A percentile compares a stretch with the other conserved stretches of the same genome.
Conservation (phyloP, 2,888 invertebrate species). For the Ceriagrion tenellum region DNA sequence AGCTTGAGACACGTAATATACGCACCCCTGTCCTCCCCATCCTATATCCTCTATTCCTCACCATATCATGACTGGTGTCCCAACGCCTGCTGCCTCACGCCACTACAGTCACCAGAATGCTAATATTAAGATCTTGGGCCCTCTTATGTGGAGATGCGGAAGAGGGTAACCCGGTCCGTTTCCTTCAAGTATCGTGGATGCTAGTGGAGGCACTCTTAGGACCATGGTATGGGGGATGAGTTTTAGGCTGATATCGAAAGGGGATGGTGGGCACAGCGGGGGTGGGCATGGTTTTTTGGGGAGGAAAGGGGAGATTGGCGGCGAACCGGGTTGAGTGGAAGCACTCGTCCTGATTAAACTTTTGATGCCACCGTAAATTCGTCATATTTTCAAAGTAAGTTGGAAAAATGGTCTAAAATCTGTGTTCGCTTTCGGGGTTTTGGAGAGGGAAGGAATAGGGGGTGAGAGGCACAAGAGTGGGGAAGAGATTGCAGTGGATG, state of each 20-base stretch:
- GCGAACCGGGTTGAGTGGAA: not conserved
- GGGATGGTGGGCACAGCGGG: not conserved
- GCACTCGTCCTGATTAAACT: slow-evolving; percentile 61
- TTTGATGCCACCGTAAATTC: slow-evolving; percentile 62
- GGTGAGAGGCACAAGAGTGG: not conserved
- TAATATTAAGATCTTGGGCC: no score
- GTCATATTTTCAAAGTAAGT: slow-evolving; percentile 64
- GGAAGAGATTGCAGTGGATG: not conserved
- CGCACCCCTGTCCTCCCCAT: no score
- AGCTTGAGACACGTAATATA: no score
- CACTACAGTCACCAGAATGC: no score
- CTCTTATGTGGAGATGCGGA: no score
- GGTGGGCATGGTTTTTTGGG: not conserved
- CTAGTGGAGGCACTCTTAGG: not conserved
- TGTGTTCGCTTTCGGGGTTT: not conserved
- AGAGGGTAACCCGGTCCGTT: no score
- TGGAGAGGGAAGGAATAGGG: not conserved
- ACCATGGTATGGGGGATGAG: not conserved
- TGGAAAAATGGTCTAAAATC: slow-evolving; percentile 55
- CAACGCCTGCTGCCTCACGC: no score
- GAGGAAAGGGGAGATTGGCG: not conserved
- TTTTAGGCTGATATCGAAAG: not conserved
- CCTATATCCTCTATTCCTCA: no score
- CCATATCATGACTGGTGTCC: no score
- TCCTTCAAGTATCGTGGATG: no score